These are phyloP conservation scores for Parnassius apollo DNA, from an alignment of 2,888 invertebrate genomes.

Conservation along the genomic window DNA sequence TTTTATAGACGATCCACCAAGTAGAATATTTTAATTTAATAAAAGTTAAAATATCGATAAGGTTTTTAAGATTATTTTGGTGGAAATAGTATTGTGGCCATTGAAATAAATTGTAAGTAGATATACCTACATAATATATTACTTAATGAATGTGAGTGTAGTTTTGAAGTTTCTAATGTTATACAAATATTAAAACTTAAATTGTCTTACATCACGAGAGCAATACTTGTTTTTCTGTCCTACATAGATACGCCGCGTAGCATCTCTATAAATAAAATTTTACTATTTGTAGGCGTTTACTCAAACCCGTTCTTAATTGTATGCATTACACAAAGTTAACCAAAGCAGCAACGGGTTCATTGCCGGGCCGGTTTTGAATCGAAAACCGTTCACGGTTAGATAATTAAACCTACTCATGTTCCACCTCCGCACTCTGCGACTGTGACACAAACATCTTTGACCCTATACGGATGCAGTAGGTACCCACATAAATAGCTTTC, in stretches of 20 bases:
- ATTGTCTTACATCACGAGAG: conserved; percentile 7
- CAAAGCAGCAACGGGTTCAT: conserved; percentile 18
- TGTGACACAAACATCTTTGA: conserved; percentile 26
- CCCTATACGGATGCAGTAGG: conserved; percentile 26
- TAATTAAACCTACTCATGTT: conserved; percentile 21
- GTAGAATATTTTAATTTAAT: too few species aligned
- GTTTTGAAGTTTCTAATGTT: background rate
- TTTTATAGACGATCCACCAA: too few species aligned
- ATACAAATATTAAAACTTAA: too few species aligned
- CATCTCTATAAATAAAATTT: conserved; percentile 16
- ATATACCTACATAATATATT: too few species aligned
- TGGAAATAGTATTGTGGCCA: too few species aligned
- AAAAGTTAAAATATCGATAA: too few species aligned
- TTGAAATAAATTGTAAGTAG: too few species aligned
- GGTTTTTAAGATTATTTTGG: too few species aligned
- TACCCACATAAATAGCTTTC: conserved; percentile 26
- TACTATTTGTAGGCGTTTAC: conserved; percentile 10
- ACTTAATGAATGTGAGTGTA: background rate
- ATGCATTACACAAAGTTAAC: conserved; percentile 13
- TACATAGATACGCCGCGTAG: background rate
- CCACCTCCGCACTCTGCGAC: conserved; percentile 15
- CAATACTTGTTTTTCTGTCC: background rate
- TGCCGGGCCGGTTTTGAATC: conserved; percentile 21
- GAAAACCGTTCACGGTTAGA: conserved; percentile 19
- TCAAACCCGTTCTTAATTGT: conserved; percentile 13